These are phyloP conservation scores for Dallia pectoralis DNA, from an alignment of 2,797 vertebrate genomes.

Conservation along the genomic window DNA sequence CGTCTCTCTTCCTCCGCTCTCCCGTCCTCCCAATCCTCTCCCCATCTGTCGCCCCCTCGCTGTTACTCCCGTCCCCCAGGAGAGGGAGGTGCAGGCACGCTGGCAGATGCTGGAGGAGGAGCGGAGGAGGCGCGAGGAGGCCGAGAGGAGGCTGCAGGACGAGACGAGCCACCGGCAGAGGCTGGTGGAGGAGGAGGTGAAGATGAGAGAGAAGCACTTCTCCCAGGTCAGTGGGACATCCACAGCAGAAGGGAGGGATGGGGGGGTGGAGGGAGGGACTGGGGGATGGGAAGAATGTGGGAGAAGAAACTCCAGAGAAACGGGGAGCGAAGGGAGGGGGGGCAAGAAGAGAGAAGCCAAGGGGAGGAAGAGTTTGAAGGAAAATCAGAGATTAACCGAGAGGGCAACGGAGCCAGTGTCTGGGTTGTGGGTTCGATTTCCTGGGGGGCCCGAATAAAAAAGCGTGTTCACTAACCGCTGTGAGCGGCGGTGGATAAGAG, in stretches of 20 bases:
- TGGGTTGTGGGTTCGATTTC: too few species aligned
- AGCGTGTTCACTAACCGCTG: too few species aligned
- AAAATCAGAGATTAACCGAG: constrained; percentile 60
- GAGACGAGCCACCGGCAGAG: constrained; percentile 87
- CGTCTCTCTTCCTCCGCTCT: constrained; percentile 65
- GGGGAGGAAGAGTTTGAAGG: constrained; percentile 51
- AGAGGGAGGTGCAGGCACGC: constrained; percentile 87
- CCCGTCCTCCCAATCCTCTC: constrained; percentile 56
- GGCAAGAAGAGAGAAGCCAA: constrained; percentile 32
- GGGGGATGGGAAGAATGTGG: not conserved
- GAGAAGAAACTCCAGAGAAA: constrained; percentile 21
- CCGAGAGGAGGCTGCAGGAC: constrained; percentile 86
- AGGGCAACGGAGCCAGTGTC: constrained; percentile 28
- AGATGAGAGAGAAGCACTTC: constrained; percentile 94
- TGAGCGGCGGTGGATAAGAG: too few species aligned
- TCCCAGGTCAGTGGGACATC: constrained; percentile 81
- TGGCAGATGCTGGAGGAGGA: constrained; percentile 91
- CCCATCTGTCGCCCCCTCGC: constrained; percentile 40
- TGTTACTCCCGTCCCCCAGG: constrained; percentile 68
- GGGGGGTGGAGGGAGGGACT: constrained; percentile 29
- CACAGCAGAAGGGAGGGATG: constrained; percentile 11
- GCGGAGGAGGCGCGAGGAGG: constrained; percentile 87
- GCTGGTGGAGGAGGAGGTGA: constrained; percentile 96
- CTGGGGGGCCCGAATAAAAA: not conserved
- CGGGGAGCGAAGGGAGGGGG: constrained; percentile 4